A percentile compares a stretch with the other conserved stretches of the same genome.
These are phyloP conservation scores for Tetropium fuscum DNA, from an alignment of 2,888 invertebrate genomes.

Conservation along the genomic window DNA sequence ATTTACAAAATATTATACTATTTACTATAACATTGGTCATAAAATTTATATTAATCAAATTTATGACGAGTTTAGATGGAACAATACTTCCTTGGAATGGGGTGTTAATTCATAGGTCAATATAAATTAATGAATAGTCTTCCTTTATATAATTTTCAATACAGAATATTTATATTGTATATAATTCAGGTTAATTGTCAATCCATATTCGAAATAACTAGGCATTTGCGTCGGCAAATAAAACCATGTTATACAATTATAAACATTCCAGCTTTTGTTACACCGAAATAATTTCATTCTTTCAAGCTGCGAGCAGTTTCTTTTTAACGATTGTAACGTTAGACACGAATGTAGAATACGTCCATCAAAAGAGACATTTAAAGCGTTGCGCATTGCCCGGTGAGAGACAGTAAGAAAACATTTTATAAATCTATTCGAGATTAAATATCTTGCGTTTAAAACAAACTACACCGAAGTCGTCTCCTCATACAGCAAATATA, in stretches of 20 bases:
- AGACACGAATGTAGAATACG: constrained; percentile 30
- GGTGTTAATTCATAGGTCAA: no score
- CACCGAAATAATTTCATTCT: constrained; percentile 24
- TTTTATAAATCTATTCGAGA: constrained; percentile 26
- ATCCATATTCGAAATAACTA: no score
- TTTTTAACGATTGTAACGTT: constrained; percentile 28
- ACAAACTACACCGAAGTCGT: neutral
- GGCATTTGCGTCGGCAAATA: constrained; percentile 14
- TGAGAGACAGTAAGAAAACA: constrained; percentile 29
- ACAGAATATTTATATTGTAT: no score
- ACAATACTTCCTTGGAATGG: no score
- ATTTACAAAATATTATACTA: no score
- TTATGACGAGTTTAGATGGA: no score
- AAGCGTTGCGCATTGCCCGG: constrained; percentile 13
- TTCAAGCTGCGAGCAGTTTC: constrained; percentile 26
- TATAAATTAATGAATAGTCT: no score
- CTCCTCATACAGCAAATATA: constrained; percentile 26
- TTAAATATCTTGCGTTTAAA: constrained; percentile 20
- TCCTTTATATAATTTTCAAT: no score
- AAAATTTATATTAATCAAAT: no score
- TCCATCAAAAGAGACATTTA: constrained; percentile 31
- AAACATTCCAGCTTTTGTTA: constrained; percentile 25
- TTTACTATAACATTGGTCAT: no score
- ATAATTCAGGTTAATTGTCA: no score
- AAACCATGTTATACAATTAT: constrained; percentile 12